phyloP scores from a whole-genome alignment of 2,797 vertebrate genomes.

The Ataeniobius toweri region DNA sequence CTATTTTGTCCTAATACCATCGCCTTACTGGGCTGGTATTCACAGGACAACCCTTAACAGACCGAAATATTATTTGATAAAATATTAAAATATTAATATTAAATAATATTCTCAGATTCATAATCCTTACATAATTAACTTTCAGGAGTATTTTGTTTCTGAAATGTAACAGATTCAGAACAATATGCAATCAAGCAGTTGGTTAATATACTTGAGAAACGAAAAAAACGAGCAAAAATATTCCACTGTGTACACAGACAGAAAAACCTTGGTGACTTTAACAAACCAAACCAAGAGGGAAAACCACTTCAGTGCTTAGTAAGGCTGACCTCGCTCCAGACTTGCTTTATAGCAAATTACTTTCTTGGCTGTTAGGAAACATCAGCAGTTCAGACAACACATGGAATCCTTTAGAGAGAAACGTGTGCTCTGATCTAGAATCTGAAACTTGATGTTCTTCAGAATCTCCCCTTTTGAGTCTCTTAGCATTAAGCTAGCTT shows the following conservation, averaged over 20 bases:
- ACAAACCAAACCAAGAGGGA: constrained; percentile 45
- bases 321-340: constrained; percentile 27
- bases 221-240: constrained; percentile 8
- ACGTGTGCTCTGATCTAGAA: constrained; percentile 8
- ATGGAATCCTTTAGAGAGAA: not conserved
- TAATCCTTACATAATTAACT: too few relatives aligned
- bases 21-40: too few relatives aligned
- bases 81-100: too few relatives aligned
- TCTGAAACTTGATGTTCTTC: not conserved
- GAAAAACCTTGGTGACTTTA: constrained; percentile 36
- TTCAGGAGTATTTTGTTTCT: not conserved
- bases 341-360: constrained; percentile 23
- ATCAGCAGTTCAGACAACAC: constrained; percentile 18
- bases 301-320: constrained; percentile 57
- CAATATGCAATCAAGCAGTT: constrained; percentile 3
- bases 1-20: too few relatives aligned
- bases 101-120: too few relatives aligned
- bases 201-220: not conserved
- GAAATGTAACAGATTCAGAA: not conserved
- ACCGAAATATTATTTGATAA: too few relatives aligned
- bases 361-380: constrained; percentile 30
- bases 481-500: not conserved
- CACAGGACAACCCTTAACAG: too few relatives aligned
- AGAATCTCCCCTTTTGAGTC: not conserved
- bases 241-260: constrained; percentile 24